Base-by-base conservation (phyloP, 30 jellyfish, hydroid and myxozoan genomes). In the Sanderia malayensis region DNA sequence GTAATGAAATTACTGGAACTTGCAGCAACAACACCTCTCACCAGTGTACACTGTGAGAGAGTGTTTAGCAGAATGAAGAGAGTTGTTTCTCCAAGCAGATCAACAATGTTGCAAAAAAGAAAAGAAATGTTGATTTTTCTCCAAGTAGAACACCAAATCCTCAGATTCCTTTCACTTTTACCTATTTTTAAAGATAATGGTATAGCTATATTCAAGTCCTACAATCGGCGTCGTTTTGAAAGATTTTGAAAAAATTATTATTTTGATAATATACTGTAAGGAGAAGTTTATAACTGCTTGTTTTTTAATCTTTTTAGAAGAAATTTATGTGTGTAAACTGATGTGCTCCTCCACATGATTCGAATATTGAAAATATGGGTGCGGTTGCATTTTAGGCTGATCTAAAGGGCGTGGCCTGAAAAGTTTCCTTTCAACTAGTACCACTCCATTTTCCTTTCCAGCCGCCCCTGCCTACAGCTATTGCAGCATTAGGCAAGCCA, bases 11-110 rank as follows among this genome's bases (percentile, higher is more conserved):
- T 71, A 73, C 73, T 71, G 47, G 83, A 71, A 27, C 73, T 71
- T 33, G 71, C 73, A 45, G 83, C 47, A 45, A 37, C 73, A 27
- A 71, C 83, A 71, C 83, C 83, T 37, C 83, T 71, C 53, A 71
- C 83, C 1, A 71, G 83, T 52, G 83, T 71, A 27, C 72, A 71
- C 33, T 71, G 73, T 61, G 83, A 71, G 53, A 31, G 83, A 22
- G 83, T 71, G 58, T 71, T 71, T 73, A 71, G 83, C 72, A 71
- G 83, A 44, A 71, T 71, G 83, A 47, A 73, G 53, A 32, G 61
- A 1, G 86, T 73, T 2, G 86, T 73, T 3, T 73, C 76, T 1
- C 68, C 86, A 19, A 22, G 61, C 64, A 55, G 86, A 44, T 73
- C 86, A 22, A 20, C 31, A 34, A 46, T 46, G 73, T 18, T 22